These are phyloP conservation scores for Darevskia mixta DNA, from an alignment of 2,797 vertebrate species.

Conservation along the genomic window DNA sequence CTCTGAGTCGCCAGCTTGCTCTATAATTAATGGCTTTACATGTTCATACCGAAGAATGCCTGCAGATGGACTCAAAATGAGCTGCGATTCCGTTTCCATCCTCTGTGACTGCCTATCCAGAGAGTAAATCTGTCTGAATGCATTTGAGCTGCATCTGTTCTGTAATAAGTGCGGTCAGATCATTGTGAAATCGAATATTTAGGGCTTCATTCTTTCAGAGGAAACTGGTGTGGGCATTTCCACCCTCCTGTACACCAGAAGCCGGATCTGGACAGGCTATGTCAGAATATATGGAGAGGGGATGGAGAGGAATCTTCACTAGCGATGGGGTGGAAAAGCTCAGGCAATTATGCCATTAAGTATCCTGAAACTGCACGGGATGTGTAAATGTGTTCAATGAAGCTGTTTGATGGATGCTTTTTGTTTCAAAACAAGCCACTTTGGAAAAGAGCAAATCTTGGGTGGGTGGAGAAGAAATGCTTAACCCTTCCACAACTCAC, in stretches of 20 bases:
- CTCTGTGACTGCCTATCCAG: neutral
- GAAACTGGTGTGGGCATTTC: neutral
- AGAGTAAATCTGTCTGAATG: neutral
- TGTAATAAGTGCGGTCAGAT: neutral
- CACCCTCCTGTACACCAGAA: neutral
- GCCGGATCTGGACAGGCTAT: neutral
- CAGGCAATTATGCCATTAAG: neutral
- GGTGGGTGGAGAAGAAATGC: neutral
- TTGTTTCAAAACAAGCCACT: neutral
- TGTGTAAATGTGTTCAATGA: neutral
- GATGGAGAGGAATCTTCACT: neutral
- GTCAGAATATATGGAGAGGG: neutral
- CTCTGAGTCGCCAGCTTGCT: neutral
- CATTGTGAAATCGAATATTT: neutral
- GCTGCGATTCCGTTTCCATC: neutral
- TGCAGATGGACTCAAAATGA: neutral
- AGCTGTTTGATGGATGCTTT: neutral
- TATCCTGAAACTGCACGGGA: neutral
- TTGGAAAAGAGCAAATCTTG: neutral
- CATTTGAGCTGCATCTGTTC: neutral
- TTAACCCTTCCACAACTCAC: neutral
- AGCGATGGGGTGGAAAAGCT: neutral
- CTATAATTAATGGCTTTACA: neutral
- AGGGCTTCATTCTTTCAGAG: neutral
- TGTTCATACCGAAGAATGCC: neutral